These are phyloP conservation scores for Rhodeus uyekii DNA, from an alignment of 2,797 vertebrate genomes.

Conservation along the genomic window DNA sequence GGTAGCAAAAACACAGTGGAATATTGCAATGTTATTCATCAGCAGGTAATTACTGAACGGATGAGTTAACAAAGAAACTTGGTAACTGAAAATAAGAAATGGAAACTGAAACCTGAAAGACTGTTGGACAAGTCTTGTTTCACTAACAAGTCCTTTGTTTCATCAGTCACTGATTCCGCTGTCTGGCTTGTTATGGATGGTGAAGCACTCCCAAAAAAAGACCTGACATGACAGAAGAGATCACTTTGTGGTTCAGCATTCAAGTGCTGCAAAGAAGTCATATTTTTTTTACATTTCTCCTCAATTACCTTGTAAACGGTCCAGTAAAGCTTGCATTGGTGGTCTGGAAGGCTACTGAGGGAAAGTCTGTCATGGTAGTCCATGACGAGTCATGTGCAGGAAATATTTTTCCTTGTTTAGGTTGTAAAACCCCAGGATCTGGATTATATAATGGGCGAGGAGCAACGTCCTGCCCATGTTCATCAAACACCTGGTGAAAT, in stretches of 20 bases:
- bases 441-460: slow-evolving; percentile 79
- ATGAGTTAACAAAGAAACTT: background rate
- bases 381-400: slow-evolving; percentile 67
- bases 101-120: slow-evolving; percentile 72
- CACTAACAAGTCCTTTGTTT: slow-evolving; percentile 70
- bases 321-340: slow-evolving; percentile 70
- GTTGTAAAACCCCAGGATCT: slow-evolving; percentile 62
- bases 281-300: background rate
- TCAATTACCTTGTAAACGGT: slow-evolving; percentile 75
- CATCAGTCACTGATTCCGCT: slow-evolving; percentile 70
- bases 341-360: slow-evolving; percentile 69
- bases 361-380: slow-evolving; percentile 67
- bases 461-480: slow-evolving; percentile 81
- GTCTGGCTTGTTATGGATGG: slow-evolving; percentile 74
- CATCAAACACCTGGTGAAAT: slow-evolving; percentile 81
- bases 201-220: slow-evolving; percentile 75
- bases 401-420: slow-evolving; percentile 72
- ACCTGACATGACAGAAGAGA: slow-evolving; percentile 67
- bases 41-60: background rate
- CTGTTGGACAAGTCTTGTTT: slow-evolving; percentile 65
- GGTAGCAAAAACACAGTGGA: background rate
- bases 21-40: background rate
- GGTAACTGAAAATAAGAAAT: background rate
- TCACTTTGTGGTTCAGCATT: background rate
- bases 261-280: background rate